Conservation (phyloP, 2,888 invertebrate genomes). For the Drosophila monieri region DNA sequence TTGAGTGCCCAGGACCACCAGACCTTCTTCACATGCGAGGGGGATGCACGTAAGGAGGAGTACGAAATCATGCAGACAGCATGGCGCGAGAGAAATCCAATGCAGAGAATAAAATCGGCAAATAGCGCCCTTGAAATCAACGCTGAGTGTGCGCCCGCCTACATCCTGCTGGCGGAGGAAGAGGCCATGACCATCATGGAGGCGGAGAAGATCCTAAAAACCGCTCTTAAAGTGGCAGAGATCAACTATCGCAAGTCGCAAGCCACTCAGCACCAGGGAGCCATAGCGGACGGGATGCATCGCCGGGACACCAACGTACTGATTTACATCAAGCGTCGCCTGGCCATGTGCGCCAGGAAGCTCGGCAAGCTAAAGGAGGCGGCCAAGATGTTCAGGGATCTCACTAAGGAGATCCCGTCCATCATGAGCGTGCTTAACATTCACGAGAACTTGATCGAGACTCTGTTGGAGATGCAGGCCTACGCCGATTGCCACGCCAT, state of each 20-base stretch:
- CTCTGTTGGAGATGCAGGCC: slow-evolving; percentile 96
- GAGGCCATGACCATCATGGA: slow-evolving; percentile 96
- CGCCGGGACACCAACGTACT: slow-evolving; percentile 96
- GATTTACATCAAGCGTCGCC: slow-evolving; percentile 95
- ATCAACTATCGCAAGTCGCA: slow-evolving; percentile 91
- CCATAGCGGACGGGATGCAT: slow-evolving; percentile 90
- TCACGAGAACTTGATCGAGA: slow-evolving; percentile 98
- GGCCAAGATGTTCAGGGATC: slow-evolving; percentile 97
- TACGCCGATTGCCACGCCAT: slow-evolving; percentile 98
- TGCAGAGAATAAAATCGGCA: slow-evolving; percentile 95
- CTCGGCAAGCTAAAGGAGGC: slow-evolving; percentile 97
- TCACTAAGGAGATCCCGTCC: slow-evolving; percentile 98
- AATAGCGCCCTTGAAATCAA: slow-evolving; percentile 93
- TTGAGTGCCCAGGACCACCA: slow-evolving; percentile 99
- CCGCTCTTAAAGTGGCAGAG: slow-evolving; percentile 93
- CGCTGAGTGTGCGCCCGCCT: slow-evolving; percentile 96
- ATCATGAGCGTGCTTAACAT: slow-evolving; percentile 96
- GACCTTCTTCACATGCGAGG: slow-evolving; percentile 96
- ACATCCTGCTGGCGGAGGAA: slow-evolving; percentile 97
- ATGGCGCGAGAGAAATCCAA: slow-evolving; percentile 97
- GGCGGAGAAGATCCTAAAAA: slow-evolving; percentile 92
- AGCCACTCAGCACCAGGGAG: slow-evolving; percentile 90
- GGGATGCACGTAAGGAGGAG: slow-evolving; percentile 92
- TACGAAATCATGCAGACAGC: slow-evolving; percentile 98
- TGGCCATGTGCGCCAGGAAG: slow-evolving; percentile 99